A percentile compares a stretch with the other conserved stretches of the same genome.
phyloP scores from a whole-genome alignment of 2,113 vertebrate species.

The Anolis carolinensis region DNA sequence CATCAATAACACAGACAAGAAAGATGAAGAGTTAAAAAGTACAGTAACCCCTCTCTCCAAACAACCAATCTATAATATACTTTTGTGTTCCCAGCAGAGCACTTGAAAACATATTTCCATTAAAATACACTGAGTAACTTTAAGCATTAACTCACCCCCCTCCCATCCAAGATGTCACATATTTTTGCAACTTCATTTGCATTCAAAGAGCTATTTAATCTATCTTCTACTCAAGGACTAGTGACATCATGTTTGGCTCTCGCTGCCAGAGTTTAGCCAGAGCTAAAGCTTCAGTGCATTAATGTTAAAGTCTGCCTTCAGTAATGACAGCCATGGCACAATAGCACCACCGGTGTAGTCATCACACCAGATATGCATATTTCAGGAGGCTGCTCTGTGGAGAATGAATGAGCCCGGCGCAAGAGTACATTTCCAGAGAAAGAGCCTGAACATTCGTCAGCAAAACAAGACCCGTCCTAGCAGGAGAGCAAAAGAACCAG shows the following conservation, averaged over 20 bases:
- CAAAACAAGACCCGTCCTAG: constrained; percentile 1
- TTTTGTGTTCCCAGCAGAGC: background rate
- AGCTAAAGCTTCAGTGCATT: constrained; percentile 6
- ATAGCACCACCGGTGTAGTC: constrained; percentile 33
- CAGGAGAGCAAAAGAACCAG: background rate
- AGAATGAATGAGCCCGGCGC: constrained; percentile 17
- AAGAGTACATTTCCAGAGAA: constrained; percentile 28
- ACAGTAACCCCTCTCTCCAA: background rate
- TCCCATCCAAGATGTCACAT: no score
- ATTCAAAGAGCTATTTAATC: constrained; percentile 4
- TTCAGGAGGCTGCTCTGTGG: constrained; percentile 48
- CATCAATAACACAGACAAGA: background rate
- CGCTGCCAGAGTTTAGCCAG: constrained; percentile 26
- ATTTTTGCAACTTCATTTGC: constrained; percentile 21
- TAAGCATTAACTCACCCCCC: background rate
- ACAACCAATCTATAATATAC: background rate
- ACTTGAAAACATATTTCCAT: background rate
- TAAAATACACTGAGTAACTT: background rate
- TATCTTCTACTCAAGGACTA: background rate
- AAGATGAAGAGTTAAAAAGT: background rate
- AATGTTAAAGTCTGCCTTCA: constrained; percentile 15
- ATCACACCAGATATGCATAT: constrained; percentile 50
- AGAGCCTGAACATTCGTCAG: background rate
- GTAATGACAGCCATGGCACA: constrained; percentile 28
- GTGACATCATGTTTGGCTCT: background rate